Base-by-base conservation (phyloP, 2,888 invertebrate genomes). In the Desoria tigrina region DNA sequence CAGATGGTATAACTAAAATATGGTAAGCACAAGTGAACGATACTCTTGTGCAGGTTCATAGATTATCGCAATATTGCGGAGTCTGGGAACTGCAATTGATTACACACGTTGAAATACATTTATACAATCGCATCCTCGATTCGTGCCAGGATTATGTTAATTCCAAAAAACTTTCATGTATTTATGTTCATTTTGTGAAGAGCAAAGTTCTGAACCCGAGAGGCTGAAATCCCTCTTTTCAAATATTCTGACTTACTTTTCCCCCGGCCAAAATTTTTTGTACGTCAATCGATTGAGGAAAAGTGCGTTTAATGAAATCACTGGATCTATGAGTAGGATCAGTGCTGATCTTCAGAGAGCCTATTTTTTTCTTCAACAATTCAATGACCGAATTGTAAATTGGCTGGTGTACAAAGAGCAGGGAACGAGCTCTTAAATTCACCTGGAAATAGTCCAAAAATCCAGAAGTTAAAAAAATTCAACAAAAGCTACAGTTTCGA, bases 341-440 rank as follows among this genome's bases (percentile, higher is more conserved):
- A 14, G 42, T 18, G 18, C 28, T 55, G 11, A 62, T 59, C 51
- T 57, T 62, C 6, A 66, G 42, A 9, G 23, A 28, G 9, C 28
- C 37, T 21, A 70, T 55, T 56, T 37, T 57, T 26, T 60, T 37
- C 45, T 65, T 24, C n/a, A 75, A 49, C 7, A 58, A 26, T 7
- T 61, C 54, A 21, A 68, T 26, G 7, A 67, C 39, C 7, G n/a
- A 27, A 18, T 55, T 42, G 58, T 71, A 68, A 7, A 66, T 45
- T 21, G 75, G 45, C 39, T 75, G 69, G 23, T 75, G 75, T 21
- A 72, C 69, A 60, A 75, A 74, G 11, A 71, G 56, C 18, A 74
- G 51, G 23, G 69, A 65, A 1, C 69, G 72, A 26, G 55, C 39
- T 16, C 69, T 32, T 21, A 57, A 49, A 18, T 63, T 70, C 28